Evolutionary conservation across 2,888 invertebrate genomes (phyloP), one percentile per base, ranked within the genome.

Genomic region (Junonia oenone): DNA sequence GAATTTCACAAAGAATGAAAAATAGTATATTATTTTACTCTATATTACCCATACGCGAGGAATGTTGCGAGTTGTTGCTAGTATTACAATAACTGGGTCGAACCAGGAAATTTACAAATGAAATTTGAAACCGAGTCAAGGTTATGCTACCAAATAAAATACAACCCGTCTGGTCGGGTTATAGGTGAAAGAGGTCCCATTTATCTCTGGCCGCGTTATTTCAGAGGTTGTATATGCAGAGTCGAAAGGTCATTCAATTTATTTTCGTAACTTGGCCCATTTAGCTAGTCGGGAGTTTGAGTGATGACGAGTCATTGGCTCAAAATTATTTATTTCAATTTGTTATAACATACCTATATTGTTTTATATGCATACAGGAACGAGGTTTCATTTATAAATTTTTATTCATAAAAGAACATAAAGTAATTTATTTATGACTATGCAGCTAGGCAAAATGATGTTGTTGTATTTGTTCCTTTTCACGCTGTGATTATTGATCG

Each of bases 231-330:
- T 29, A 46, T n/a, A 33, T 35, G 43, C 40, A 13, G 27, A 31
- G 15, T 45, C 38, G 49, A 55, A 51, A 46, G 52, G 52, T 46
- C 55, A 53, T 54, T 45, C 55, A 46, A 61, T 63, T 61, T 63
- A 54, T 61, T 61, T 58, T 61, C 29, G 51, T 66, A 72, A 31
- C 45, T 55, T 55, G 55, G 51, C 55, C 55, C 55, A 55, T 50
- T 55, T 55, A 46, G 29, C 43, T 43, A 8, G 22, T 15, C 13
- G 43, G n/a, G 43, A 13, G 22, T 26, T 43, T 43, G 43, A 43
- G 43, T 13, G 43, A 43, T 22, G 43, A 38, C 38, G 15, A 43
- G 13, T 26, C 43, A 26, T 26, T 43, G 43, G 26, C 11, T 52
- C 14, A 4, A 19, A 29, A 46, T 27, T 37, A 37, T 22, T 37